phyloP scores from a whole-genome alignment of 2,888 invertebrate genomes.

The Strigamia crassipes region DNA sequence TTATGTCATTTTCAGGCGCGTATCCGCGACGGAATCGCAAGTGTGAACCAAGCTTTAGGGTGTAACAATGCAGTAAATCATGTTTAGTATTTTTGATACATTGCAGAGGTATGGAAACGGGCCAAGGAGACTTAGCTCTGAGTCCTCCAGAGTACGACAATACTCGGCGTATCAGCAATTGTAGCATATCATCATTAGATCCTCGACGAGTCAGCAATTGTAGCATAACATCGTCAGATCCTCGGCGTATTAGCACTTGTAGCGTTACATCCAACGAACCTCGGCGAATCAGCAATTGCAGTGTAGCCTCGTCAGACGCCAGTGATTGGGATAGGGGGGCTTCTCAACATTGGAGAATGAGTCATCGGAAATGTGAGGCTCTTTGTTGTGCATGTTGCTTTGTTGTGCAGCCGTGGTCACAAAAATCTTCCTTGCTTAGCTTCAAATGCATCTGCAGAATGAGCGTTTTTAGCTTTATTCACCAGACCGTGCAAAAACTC shows the following conservation, averaged over 20 bases:
- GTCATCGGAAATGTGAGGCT: constrained; percentile 67
- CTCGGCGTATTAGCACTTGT: background rate
- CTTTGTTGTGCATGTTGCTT: too few relatives aligned
- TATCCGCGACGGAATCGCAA: too few relatives aligned
- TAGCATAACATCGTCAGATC: constrained; percentile 54
- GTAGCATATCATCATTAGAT: constrained; percentile 43
- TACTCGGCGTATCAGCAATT: constrained; percentile 26
- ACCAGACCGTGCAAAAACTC: too few relatives aligned
- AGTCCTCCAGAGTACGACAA: constrained; percentile 45
- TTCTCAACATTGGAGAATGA: constrained; percentile 67
- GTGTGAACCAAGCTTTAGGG: too few relatives aligned
- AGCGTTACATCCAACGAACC: background rate
- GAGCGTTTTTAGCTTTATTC: too few relatives aligned
- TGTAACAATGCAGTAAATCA: background rate
- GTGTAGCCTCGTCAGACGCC: constrained; percentile 60
- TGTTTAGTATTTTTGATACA: background rate
- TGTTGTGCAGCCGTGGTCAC: too few relatives aligned
- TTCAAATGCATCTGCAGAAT: too few relatives aligned
- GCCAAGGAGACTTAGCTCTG: constrained; percentile 30
- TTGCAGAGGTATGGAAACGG: background rate
- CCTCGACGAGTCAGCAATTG: background rate
- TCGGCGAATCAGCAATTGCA: constrained; percentile 69
- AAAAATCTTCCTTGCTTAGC: too few relatives aligned
- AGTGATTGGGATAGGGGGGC: constrained; percentile 52
- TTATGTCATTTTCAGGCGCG: too few relatives aligned